These are phyloP conservation scores for Caenorhabditis becei DNA, from an alignment of 2,888 invertebrate species.

Conservation along the genomic window DNA sequence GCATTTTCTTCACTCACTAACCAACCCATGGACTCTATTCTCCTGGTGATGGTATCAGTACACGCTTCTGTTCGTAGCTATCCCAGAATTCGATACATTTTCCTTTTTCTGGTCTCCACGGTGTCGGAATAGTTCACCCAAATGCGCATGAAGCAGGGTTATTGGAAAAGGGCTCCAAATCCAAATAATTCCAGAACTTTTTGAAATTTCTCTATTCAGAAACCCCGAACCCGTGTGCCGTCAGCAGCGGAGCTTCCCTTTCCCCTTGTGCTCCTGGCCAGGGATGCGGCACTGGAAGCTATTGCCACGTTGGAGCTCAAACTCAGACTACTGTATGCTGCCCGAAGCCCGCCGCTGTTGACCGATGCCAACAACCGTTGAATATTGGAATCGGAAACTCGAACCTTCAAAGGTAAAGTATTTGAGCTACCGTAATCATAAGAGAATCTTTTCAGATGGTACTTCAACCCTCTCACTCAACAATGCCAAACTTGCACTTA, in stretches of 20 bases:
- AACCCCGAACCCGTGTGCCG: slow-evolving; percentile 80
- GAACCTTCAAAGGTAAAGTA: slow-evolving; percentile 77
- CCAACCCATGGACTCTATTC: not conserved
- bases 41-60: not conserved
- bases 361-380: slow-evolving; percentile 80
- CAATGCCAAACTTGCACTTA: slow-evolving; percentile 79
- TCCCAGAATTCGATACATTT: not conserved
- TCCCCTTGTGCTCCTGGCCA: slow-evolving; percentile 64
- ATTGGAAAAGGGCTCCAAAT: not conserved
- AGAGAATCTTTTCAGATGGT: slow-evolving; percentile 73
- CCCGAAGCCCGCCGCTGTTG: slow-evolving; percentile 79
- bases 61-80: not conserved
- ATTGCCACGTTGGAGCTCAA: slow-evolving; percentile 80
- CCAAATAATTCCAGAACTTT: not conserved
- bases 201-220: slow-evolving; percentile 66
- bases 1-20: not conserved
- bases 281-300: slow-evolving; percentile 69
- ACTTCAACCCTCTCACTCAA: slow-evolving; percentile 78
- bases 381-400: slow-evolving; percentile 79
- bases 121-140: not conserved
- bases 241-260: slow-evolving; percentile 67
- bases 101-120: not conserved
- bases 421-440: not conserved
- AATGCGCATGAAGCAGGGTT: slow-evolving; percentile 13
- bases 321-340: slow-evolving; percentile 81